Base-by-base conservation (phyloP, 2,797 vertebrate genomes). In the Betta splendens region DNA sequence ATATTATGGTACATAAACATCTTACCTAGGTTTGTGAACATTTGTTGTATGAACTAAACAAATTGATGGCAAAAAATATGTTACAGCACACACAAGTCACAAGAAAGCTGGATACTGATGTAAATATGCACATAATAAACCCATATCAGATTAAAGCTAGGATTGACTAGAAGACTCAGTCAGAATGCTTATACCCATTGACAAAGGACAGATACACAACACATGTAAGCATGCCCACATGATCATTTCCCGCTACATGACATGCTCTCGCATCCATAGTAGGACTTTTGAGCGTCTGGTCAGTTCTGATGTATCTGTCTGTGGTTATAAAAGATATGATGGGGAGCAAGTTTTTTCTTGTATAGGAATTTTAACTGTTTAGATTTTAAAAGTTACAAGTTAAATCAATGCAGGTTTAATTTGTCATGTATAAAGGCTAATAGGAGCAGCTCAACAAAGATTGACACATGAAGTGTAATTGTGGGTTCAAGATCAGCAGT, bases 401-500 rank as follows among this genome's bases (percentile, higher is more conserved):
- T n/a, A n/a, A n/a, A n/a, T n/a, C n/a, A n/a, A n/a, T 21, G 22
- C 17, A 23, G 11, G 16, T 37, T 32, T 17, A 39, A 32, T 6
- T 25, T 22, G 3, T 33, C 8, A n/a, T 15, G 25, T 53, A 5
- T 44, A 7, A 55, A 22, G 12, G 0, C 17, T 9, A 18, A 45
- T 20, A 8, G 15, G 20, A 35, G 22, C 29, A 18, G 37, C 23
- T 66, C 10, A 28, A n/a, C n/a, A n/a, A n/a, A 11, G 2, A 28
- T 8, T 21, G 21, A 54, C 17, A 13, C 15, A 31, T 28, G 45
- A 53, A 33, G 10, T 7, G 7, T 29, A 33, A 33, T 4, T 46
- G 9, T 47, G 21, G 7, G 10, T 39, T 37, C 20, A 52, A 51
- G 21, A 43, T 47, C 37, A 63, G 45, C 51, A 10, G 38, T 7